Conservation (phyloP, 2,113 vertebrate genomes). For the Sinosuthora webbiana region DNA sequence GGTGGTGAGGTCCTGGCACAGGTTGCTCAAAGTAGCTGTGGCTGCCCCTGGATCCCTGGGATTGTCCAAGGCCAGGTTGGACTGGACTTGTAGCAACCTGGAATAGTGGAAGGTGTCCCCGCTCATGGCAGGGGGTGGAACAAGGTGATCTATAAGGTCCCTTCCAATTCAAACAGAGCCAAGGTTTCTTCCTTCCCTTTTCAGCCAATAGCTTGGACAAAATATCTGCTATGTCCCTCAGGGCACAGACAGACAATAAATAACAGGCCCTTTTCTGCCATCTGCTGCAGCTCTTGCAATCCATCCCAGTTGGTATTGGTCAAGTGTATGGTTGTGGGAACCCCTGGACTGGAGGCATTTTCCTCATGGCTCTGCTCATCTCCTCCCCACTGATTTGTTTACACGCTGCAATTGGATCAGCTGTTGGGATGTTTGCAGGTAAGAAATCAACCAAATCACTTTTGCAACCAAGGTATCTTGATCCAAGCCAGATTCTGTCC, state of each 20-base stretch:
- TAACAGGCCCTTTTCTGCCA: not conserved
- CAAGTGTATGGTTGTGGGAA: constrained; percentile 94
- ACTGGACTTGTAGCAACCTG: fast-evolving
- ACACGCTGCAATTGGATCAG: constrained; percentile 88
- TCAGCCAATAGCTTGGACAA: not conserved
- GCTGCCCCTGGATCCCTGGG: not conserved
- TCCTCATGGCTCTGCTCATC: constrained; percentile 87
- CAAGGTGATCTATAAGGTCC: fast-evolving
- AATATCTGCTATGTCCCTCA: not conserved
- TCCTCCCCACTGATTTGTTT: constrained; percentile 88
- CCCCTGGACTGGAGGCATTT: constrained; percentile 88
- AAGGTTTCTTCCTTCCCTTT: not conserved
- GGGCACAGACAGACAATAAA: not conserved
- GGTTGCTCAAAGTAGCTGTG: not conserved
- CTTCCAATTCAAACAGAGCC: not conserved
- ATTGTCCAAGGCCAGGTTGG: not conserved
- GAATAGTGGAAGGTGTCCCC: not conserved
- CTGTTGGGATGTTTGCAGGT: constrained; percentile 90
- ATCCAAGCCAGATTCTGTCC: not conserved
- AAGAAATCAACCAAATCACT: not conserved
- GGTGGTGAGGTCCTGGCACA: not conserved
- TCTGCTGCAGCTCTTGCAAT: constrained; percentile 81
- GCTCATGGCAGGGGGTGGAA: not conserved
- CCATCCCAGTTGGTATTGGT: constrained; percentile 85
- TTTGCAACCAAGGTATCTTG: not conserved